Evolutionary conservation across 1,140 invertebrate genomes (phyloP).

Genomic region (Paraescarpia echinospica): DNA sequence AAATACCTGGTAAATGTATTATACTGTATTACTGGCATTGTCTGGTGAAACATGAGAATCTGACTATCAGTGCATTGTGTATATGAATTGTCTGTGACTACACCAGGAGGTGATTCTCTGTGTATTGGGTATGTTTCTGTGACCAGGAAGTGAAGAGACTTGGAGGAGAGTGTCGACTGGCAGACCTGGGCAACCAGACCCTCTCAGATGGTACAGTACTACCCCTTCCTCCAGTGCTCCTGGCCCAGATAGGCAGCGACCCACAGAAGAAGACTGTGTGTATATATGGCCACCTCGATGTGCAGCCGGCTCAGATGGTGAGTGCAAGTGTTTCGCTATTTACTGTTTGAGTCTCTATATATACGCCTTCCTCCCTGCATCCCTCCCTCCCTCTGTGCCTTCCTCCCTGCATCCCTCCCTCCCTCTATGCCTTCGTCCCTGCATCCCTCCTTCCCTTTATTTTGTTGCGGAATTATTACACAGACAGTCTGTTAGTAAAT

Average conservation of each 20-base stretch:
- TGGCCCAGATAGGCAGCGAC: conserved; percentile 84
- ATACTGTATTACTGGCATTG: not conserved
- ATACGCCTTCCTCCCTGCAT: not conserved
- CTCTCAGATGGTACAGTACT: conserved; percentile 74
- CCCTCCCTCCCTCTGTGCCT: too few species aligned
- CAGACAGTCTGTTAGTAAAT: too few species aligned
- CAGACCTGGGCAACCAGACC: conserved; percentile 75
- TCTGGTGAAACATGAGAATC: not conserved
- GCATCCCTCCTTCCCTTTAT: too few species aligned
- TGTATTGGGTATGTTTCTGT: not conserved
- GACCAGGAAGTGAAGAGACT: conserved; percentile 72
- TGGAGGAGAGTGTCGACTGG: conserved; percentile 75
- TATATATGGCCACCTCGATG: conserved; percentile 97
- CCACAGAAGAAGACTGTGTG: conserved; percentile 85
- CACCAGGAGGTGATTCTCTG: not conserved
- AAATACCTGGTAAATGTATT: too few species aligned
- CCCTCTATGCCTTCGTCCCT: too few species aligned
- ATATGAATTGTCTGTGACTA: not conserved
- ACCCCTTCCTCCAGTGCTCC: conserved; percentile 82
- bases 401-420: too few species aligned
- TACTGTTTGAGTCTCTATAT: not conserved
- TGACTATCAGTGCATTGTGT: not conserved
- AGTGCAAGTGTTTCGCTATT: not conserved
- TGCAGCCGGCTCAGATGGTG: conserved; percentile 84
- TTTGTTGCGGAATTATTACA: too few species aligned